A percentile compares a stretch with the other conserved stretches of the same genome.
These are phyloP conservation scores for Galendromus occidentalis DNA, from an alignment of 1,140 invertebrate genomes.

Conservation along the genomic window DNA sequence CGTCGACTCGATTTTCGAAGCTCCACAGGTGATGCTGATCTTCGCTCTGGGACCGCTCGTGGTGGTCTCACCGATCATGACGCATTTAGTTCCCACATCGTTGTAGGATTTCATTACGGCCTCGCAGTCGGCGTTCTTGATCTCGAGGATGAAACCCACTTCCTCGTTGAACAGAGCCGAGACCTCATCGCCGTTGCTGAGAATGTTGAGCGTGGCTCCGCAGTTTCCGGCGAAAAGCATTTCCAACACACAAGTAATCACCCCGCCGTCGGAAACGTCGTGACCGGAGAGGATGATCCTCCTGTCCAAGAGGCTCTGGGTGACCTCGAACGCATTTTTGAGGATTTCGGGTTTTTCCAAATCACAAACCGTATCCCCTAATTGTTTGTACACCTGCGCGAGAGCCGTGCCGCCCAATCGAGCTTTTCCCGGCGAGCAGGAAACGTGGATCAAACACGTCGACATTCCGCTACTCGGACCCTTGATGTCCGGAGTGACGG, in stretches of 20 bases:
- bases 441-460: slow-evolving; percentile 40
- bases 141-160: slow-evolving; percentile 73
- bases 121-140: slow-evolving; percentile 34
- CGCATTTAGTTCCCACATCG: slow-evolving; percentile 39
- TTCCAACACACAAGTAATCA: slow-evolving; percentile 70
- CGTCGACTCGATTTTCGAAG: slow-evolving; percentile 27
- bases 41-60: slow-evolving; percentile 43
- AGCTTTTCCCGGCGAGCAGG: slow-evolving; percentile 25
- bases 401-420: slow-evolving; percentile 74
- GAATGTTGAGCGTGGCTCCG: slow-evolving; percentile 45
- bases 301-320: slow-evolving; percentile 57
- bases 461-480: slow-evolving; percentile 34
- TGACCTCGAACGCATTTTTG: slow-evolving; percentile 51
- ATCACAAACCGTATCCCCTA: slow-evolving; percentile 61
- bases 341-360: slow-evolving; percentile 46
- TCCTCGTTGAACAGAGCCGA: slow-evolving; percentile 66
- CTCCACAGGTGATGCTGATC: slow-evolving; percentile 24
- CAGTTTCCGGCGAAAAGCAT: slow-evolving; percentile 83
- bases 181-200: slow-evolving; percentile 11
- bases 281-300: slow-evolving; percentile 63
- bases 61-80: slow-evolving; percentile 45
- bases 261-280: slow-evolving; percentile 86
- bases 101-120: slow-evolving; percentile 41
- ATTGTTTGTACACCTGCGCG: slow-evolving; percentile 67
- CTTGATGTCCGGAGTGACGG: slow-evolving; percentile 73